phyloP scores from a whole-genome alignment of 2,797 vertebrate species.

The Poecilia gillii region DNA sequence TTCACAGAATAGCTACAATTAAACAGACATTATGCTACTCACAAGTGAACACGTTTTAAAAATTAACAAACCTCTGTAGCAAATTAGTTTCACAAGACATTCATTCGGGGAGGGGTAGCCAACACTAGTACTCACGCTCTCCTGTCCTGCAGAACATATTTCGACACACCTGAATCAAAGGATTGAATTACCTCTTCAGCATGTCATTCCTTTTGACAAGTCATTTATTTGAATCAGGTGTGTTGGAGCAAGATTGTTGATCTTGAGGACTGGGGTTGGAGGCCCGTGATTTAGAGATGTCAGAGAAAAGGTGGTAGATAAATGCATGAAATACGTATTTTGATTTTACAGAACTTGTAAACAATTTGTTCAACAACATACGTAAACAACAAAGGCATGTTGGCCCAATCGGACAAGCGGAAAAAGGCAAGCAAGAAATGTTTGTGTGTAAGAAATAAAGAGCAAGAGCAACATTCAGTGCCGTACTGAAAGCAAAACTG shows the following conservation, averaged over 20 bases:
- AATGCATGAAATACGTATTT: neutral
- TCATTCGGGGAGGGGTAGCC: neutral
- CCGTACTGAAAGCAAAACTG: slow-evolving; percentile 12
- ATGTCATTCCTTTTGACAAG: neutral
- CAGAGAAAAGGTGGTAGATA: neutral
- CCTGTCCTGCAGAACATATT: neutral
- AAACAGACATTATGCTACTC: neutral
- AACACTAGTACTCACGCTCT: neutral
- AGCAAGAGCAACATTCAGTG: slow-evolving; percentile 11
- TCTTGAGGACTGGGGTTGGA: neutral
- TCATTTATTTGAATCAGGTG: neutral
- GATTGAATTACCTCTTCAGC: neutral
- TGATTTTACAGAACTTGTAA: neutral
- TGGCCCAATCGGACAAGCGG: neutral
- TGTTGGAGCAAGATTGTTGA: neutral
- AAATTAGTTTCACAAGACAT: neutral
- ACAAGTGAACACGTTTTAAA: neutral
- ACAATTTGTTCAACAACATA: neutral
- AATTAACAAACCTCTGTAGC: neutral
- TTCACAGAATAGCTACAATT: neutral
- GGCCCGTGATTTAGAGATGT: neutral
- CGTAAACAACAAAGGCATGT: neutral
- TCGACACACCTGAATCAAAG: neutral
- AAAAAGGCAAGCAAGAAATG: slow-evolving; percentile 3
- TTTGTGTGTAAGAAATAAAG: neutral